Percentiles rank a stretch among this genome's conserved stretches.
phyloP scores from a whole-genome alignment of 2,888 invertebrate species.

The Helleia helle region DNA sequence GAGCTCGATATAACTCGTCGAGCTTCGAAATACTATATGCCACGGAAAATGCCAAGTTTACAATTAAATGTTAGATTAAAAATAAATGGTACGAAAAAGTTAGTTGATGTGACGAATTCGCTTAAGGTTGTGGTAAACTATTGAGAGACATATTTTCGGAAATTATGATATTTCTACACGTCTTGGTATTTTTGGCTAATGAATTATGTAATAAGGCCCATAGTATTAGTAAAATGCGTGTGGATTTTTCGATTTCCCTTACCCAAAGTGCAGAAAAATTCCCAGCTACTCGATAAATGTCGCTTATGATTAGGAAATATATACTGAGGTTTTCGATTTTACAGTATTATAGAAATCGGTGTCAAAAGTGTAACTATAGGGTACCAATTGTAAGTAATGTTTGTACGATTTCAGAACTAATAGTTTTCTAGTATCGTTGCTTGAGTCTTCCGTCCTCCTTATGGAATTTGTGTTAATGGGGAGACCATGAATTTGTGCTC shows the following conservation, averaged over 20 bases:
- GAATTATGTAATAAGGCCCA: slow-evolving; percentile 37
- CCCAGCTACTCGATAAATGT: slow-evolving; percentile 4
- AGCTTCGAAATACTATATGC: slow-evolving; percentile 6
- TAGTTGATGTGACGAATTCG: too few relatives aligned
- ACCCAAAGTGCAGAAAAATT: neutral
- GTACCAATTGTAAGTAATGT: slow-evolving; percentile 48
- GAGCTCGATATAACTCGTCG: neutral
- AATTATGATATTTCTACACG: slow-evolving; percentile 45
- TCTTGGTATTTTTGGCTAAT: slow-evolving; percentile 58
- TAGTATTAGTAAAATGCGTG: slow-evolving; percentile 16
- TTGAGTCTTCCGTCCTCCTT: slow-evolving; percentile 69
- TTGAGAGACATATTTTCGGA: slow-evolving; percentile 69
- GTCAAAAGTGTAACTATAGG: slow-evolving; percentile 66
- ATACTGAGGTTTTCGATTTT: slow-evolving; percentile 31
- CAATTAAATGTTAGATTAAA: slow-evolving; percentile 10
- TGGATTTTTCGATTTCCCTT: slow-evolving; percentile 7
- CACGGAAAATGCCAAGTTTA: slow-evolving; percentile 10
- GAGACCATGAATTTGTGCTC: slow-evolving; percentile 10
- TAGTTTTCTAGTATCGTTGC: slow-evolving; percentile 45
- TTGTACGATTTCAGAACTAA: slow-evolving; percentile 39
- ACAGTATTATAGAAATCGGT: slow-evolving; percentile 40
- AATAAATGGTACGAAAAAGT: slow-evolving; percentile 21
- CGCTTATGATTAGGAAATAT: slow-evolving; percentile 21
- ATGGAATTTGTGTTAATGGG: slow-evolving; percentile 29
- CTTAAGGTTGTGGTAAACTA: slow-evolving; percentile 70